phyloP scores from a whole-genome alignment of 1,140 invertebrate species.

The Whitmania pigra region DNA sequence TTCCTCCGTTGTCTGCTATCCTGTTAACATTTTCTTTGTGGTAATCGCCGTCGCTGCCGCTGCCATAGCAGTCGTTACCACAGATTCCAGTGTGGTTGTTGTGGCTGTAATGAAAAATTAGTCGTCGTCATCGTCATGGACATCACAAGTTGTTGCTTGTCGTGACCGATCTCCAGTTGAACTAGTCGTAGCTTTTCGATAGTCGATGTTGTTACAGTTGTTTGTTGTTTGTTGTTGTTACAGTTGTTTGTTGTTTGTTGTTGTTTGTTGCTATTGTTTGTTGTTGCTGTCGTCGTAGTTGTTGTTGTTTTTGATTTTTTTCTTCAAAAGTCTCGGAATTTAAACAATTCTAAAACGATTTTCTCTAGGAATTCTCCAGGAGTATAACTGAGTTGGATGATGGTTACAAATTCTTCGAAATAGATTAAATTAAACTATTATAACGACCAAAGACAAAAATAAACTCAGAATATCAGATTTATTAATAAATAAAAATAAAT shows the following conservation, averaged over 20 bases:
- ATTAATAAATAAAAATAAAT: background rate
- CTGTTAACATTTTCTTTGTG: background rate
- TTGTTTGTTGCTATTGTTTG: background rate
- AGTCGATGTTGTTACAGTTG: background rate
- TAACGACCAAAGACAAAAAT: background rate
- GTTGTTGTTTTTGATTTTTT: conserved; percentile 1
- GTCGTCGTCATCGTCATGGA: background rate
- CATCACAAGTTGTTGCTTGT: background rate
- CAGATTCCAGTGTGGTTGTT: background rate
- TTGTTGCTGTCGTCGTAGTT: background rate
- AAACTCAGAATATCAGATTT: background rate
- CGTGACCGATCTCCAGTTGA: background rate
- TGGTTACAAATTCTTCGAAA: background rate
- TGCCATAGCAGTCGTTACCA: background rate
- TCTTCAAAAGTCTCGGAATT: background rate
- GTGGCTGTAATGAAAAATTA: background rate
- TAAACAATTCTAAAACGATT: background rate
- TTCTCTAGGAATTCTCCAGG: background rate
- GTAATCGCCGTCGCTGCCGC: too few relatives aligned
- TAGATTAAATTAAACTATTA: background rate
- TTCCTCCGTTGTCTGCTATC: background rate
- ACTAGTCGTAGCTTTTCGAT: background rate
- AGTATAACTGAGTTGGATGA: background rate
- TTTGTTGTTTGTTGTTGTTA: conserved; percentile 10
- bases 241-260: background rate